These are phyloP conservation scores for Periophthalmus modestus DNA, from an alignment of 2,113 vertebrate genomes.

Conservation along the genomic window DNA sequence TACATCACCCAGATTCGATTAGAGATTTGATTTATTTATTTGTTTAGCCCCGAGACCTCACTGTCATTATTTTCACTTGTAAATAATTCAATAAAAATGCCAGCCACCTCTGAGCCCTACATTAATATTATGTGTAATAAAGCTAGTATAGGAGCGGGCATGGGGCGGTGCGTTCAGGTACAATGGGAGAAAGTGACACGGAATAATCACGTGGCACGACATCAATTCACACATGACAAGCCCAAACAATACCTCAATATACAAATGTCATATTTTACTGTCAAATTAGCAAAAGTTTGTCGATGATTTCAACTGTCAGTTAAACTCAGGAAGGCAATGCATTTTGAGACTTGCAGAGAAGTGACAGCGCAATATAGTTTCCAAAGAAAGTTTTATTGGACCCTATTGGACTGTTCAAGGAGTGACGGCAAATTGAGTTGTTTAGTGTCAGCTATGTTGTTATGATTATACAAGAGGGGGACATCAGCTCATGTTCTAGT, in stretches of 20 bases:
- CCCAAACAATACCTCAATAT: conserved; percentile 22
- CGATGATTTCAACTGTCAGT: conserved; percentile 15
- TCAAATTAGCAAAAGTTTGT: conserved; percentile 20
- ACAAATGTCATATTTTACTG: conserved; percentile 28
- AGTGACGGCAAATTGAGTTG: neutral
- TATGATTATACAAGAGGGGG: neutral
- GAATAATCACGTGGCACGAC: conserved; percentile 20
- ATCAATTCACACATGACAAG: conserved; percentile 22
- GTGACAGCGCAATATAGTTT: neutral
- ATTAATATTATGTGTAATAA: conserved; percentile 74
- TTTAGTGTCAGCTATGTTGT: neutral
- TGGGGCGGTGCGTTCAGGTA: conserved; percentile 45
- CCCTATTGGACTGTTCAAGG: neutral
- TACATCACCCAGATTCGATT: conserved; percentile 74
- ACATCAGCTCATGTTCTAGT: neutral
- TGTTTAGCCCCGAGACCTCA: conserved; percentile 68
- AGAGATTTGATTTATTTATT: conserved; percentile 78
- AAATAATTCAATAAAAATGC: conserved; percentile 81
- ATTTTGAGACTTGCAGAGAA: neutral
- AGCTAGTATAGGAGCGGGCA: conserved; percentile 44
- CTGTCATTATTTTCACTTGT: conserved; percentile 78
- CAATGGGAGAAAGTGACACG: conserved; percentile 26
- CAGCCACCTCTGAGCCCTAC: conserved; percentile 55
- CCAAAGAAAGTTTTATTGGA: conserved; percentile 4
- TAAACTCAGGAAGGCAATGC: neutral